Evolutionary conservation across 2,888 invertebrate species (phyloP), one percentile per base, ranked within the genome.

Genomic region (Argyresthia albistria): DNA sequence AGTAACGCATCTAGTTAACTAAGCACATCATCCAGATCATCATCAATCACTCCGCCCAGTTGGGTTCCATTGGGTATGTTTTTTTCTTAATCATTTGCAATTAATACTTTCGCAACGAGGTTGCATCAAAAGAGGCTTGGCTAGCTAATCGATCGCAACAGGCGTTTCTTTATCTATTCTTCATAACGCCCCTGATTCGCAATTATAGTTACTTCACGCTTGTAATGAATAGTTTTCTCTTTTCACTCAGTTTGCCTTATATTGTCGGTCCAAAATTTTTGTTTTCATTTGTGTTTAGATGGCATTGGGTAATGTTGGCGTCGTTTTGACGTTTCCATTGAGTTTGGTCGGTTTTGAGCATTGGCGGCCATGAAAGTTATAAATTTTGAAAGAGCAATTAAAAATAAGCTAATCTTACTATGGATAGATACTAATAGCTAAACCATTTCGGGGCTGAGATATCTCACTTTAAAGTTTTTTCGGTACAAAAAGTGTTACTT

Each of bases 191-290:
- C 80, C 80, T 81, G 80, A 76, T 66, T 60, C 56, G 58, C 64
- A 74, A 75, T 76, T 80, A 79, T 76, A 70, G 73, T 67, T 60
- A 69, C 67, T 76, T 76, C 67, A 73, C 70, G 74, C 66, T 56
- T 66, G 63, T 25, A 25, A 25, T 25, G 25, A 25, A 25, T 42
- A 11, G 6, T 9, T 42, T 10, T 12, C 11, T 8, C 12, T 9
- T 42, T 10, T 12, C 11, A n/a, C 8, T 43, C 8, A 14, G 8
- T 14, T n/a, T 14, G 4, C 6, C 14, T 12, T 43, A 43, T 8
- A 11, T 43, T 12, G 14, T 43, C 14, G 43, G 14, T 43, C 2
- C 14, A 43, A 12, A 2, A 43, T 43, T 43, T n/a, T 6, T 9
- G 1, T 42, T 42, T 42, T 42, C 25, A 12, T 8, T 12, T 1